phyloP scores from a whole-genome alignment of 1,140 invertebrate species.

The Drosophila bocki region DNA sequence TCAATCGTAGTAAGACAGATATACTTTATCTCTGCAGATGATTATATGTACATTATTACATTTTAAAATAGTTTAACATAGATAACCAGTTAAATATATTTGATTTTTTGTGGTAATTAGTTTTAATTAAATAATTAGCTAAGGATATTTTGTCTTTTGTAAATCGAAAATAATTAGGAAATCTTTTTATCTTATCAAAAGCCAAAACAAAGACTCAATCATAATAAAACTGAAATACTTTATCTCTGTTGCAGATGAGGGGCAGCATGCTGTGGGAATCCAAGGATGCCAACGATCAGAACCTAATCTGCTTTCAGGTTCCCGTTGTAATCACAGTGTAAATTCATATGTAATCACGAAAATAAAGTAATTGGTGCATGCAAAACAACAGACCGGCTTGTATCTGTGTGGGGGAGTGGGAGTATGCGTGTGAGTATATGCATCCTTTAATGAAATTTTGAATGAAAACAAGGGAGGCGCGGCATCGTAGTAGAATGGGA shows the following conservation, averaged over 20 bases:
- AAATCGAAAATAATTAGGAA: neutral
- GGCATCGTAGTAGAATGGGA: constrained; percentile 23
- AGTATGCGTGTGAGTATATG: constrained; percentile 28
- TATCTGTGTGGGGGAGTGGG: constrained; percentile 15
- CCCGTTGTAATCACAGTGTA: constrained; percentile 70
- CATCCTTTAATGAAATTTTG: constrained; percentile 77
- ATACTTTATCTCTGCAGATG: constrained; percentile 47
- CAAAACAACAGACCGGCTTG: constrained; percentile 46
- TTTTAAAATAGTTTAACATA: too few species aligned
- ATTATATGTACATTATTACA: too few species aligned
- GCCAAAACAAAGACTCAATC: neutral
- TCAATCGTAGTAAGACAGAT: too few species aligned
- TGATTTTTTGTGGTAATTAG: too few species aligned
- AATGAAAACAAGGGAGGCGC: constrained; percentile 62
- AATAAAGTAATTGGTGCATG: constrained; percentile 82
- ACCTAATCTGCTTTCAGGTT: constrained; percentile 80
- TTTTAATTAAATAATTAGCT: too few species aligned
- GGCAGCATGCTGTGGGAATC: constrained; percentile 81
- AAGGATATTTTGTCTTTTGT: too few species aligned
- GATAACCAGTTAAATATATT: too few species aligned
- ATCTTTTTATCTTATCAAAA: neutral
- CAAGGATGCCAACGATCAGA: constrained; percentile 58
- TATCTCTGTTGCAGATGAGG: constrained; percentile 52
- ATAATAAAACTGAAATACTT: neutral
- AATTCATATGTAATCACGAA: constrained; percentile 51